These are phyloP conservation scores for Euborellia annulipes DNA, from an alignment of 1,140 invertebrate species.

Conservation along the genomic window DNA sequence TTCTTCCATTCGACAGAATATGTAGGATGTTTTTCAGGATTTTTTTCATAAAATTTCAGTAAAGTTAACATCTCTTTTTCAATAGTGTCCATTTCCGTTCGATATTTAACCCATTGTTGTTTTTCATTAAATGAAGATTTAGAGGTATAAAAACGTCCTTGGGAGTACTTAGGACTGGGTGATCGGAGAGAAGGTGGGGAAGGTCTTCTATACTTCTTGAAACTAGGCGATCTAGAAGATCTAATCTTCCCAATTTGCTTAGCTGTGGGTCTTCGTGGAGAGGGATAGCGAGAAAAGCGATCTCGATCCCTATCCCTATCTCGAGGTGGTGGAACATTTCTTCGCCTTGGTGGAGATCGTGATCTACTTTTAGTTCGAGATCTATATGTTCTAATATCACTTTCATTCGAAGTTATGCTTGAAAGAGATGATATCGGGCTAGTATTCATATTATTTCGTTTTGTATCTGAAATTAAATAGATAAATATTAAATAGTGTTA, in stretches of 20 bases:
- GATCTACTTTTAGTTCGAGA: conserved; percentile 8
- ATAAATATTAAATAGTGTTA: no score
- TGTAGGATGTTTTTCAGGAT: conserved; percentile 69
- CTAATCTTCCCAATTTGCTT: no score
- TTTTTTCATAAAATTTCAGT: conserved; percentile 57
- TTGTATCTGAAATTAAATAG: no score
- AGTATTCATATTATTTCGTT: conserved; percentile 10
- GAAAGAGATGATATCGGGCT: conserved; percentile 10
- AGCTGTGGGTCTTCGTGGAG: no score
- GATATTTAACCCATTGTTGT: conserved; percentile 23
- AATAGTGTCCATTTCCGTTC: conserved; percentile 24
- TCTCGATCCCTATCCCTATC: conserved; percentile 5
- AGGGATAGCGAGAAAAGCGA: no score
- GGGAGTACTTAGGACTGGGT: no score
- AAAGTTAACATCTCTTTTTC: conserved; percentile 35
- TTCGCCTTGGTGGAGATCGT: conserved; percentile 11
- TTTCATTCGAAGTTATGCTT: conserved; percentile 1
- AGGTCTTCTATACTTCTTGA: no score
- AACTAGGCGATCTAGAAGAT: no score
- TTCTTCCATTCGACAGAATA: conserved; percentile 78
- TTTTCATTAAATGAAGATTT: conserved; percentile 2
- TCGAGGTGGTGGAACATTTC: no score
- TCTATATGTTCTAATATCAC: conserved; percentile 7
- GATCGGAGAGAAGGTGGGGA: no score
- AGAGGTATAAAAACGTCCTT: no score